phyloP scores from a whole-genome alignment of 2,888 invertebrate genomes.

The Cryptocheilus praepositus region DNA sequence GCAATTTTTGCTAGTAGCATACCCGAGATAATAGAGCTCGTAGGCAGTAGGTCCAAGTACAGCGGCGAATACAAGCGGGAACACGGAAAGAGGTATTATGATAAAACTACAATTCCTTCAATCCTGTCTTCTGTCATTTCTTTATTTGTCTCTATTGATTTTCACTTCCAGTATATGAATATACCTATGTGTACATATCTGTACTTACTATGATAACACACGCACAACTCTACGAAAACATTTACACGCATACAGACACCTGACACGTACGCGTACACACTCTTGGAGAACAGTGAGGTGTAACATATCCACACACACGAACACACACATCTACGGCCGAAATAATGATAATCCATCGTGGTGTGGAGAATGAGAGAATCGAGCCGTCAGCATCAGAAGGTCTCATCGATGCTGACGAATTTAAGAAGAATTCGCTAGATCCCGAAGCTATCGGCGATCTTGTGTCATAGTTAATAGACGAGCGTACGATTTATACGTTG shows the following conservation, averaged over 20 bases:
- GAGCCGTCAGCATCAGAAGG: slow-evolving; percentile 8
- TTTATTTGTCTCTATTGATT: slow-evolving; percentile 23
- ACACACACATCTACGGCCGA: neutral
- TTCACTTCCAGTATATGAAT: slow-evolving; percentile 10
- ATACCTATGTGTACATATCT: slow-evolving; percentile 21
- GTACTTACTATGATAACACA: neutral
- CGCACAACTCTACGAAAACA: neutral
- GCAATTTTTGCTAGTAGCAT: slow-evolving; percentile 99
- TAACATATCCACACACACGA: neutral
- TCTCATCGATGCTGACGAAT: no score
- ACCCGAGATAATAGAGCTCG: slow-evolving; percentile 99
- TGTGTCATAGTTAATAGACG: slow-evolving; percentile 23
- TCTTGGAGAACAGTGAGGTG: slow-evolving; percentile 19
- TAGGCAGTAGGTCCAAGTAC: slow-evolving; percentile 99
- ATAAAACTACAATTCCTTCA: slow-evolving; percentile 51
- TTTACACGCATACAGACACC: slow-evolving; percentile 21
- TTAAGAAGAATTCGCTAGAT: slow-evolving; percentile 15
- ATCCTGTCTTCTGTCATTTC: slow-evolving; percentile 38
- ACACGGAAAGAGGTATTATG: slow-evolving; percentile 96
- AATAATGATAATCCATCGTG: neutral
- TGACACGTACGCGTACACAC: slow-evolving; percentile 5
- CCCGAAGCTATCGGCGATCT: slow-evolving; percentile 15
- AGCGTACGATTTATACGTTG: slow-evolving; percentile 18
- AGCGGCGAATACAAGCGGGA: slow-evolving; percentile 99
- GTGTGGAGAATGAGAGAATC: no score